These are phyloP conservation scores for Heterodera schachtii DNA, from an alignment of 1,140 invertebrate genomes.

Conservation along the genomic window DNA sequence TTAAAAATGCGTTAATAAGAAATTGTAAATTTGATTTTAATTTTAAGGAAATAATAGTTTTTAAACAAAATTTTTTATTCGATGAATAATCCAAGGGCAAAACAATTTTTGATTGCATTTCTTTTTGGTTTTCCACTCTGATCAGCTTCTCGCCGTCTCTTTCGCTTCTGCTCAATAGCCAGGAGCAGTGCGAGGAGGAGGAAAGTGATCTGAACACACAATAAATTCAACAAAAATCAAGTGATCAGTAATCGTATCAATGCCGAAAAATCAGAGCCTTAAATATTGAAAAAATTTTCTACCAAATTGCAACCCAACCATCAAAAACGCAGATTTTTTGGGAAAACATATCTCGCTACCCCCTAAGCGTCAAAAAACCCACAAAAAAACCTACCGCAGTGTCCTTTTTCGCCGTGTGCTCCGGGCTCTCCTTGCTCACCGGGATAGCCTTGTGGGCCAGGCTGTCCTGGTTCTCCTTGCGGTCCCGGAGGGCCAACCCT, in stretches of 20 bases:
- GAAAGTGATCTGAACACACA: conserved; percentile 17
- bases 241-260: not conserved
- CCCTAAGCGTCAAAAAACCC: too few relatives aligned
- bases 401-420: not conserved
- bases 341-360: too few relatives aligned
- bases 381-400: not conserved
- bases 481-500: conserved; percentile 10
- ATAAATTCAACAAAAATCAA: not conserved
- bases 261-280: too few relatives aligned
- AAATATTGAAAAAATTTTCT: too few relatives aligned
- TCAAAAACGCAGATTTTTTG: too few relatives aligned
- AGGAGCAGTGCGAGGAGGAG: conserved; percentile 12
- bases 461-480: conserved; percentile 1
- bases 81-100: too few relatives aligned
- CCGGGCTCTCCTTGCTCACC: not conserved
- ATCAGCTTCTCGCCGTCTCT: not conserved
- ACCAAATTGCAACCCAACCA: too few relatives aligned
- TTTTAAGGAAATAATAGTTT: too few relatives aligned
- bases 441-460: not conserved
- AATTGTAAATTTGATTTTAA: too few relatives aligned
- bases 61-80: too few relatives aligned
- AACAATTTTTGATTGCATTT: too few relatives aligned
- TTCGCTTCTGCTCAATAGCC: conserved; percentile 10
- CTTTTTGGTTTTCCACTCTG: not conserved
- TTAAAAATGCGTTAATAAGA: too few relatives aligned